These are phyloP conservation scores for Eufriesea mexicana DNA, from an alignment of 1,140 invertebrate genomes.

Conservation along the genomic window DNA sequence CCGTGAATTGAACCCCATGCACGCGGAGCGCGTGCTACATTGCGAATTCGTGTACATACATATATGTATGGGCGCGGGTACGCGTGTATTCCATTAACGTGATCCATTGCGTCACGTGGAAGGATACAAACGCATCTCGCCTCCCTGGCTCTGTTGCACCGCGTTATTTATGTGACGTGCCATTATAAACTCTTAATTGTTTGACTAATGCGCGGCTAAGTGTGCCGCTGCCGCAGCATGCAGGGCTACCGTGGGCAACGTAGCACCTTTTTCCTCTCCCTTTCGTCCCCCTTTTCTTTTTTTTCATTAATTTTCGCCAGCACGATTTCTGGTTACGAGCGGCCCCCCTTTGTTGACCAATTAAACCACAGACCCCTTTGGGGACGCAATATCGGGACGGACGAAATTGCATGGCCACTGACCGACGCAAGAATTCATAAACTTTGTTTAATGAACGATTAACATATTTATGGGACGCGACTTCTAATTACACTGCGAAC, in stretches of 20 bases:
- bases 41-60: slow-evolving; percentile 60
- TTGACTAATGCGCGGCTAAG: slow-evolving; percentile 78
- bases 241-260: slow-evolving; percentile 5
- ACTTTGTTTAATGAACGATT: slow-evolving; percentile 43
- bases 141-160: slow-evolving; percentile 35
- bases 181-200: slow-evolving; percentile 81
- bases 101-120: slow-evolving; percentile 56
- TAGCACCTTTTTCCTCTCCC: background rate
- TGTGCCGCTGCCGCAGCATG: slow-evolving; percentile 38
- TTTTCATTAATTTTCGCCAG: slow-evolving; percentile 24
- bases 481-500: background rate
- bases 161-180: slow-evolving; percentile 81
- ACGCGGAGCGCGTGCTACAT: slow-evolving; percentile 50
- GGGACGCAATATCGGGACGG: background rate
- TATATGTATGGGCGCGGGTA: slow-evolving; percentile 30
- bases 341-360: slow-evolving; percentile 24
- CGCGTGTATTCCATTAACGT: slow-evolving; percentile 66
- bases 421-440: slow-evolving; percentile 29
- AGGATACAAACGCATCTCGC: slow-evolving; percentile 45
- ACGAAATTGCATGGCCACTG: slow-evolving; percentile 19
- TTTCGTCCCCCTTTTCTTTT: background rate
- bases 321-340: slow-evolving; percentile 43
- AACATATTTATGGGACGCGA: slow-evolving; percentile 46
- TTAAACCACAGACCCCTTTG: slow-evolving; percentile 29
- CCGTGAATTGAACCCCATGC: slow-evolving; percentile 60